Conservation (phyloP, 2,888 invertebrate species). For the Strigamia crassipes region DNA sequence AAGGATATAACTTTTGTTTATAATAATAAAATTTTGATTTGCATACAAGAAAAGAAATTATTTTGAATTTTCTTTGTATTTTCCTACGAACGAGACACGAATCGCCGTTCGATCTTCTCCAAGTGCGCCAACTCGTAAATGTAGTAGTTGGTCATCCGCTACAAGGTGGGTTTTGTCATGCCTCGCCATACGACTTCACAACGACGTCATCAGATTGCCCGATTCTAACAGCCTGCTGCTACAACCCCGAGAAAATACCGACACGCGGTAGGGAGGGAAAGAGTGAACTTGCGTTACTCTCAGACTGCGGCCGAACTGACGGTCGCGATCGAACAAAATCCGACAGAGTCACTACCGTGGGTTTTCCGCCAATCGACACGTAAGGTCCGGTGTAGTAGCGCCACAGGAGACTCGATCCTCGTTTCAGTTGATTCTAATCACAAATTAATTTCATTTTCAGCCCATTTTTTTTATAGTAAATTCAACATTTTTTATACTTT, state of each 20-base stretch:
- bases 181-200: background rate
- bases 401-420: constrained; percentile 82
- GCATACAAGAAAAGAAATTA: background rate
- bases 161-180: constrained; percentile 3
- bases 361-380: constrained; percentile 46
- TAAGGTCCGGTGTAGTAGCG: constrained; percentile 70
- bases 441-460: constrained; percentile 55
- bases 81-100: constrained; percentile 3
- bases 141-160: background rate
- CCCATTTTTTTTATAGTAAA: background rate
- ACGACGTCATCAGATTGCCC: background rate
- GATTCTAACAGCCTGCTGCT: background rate
- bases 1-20: background rate
- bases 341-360: constrained; percentile 36
- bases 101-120: background rate
- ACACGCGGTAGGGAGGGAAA: constrained; percentile 14
- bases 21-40: constrained; percentile 5
- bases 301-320: constrained; percentile 28
- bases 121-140: background rate
- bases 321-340: constrained; percentile 35
- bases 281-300: constrained; percentile 24
- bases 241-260: constrained; percentile 32
- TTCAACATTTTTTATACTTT: background rate
- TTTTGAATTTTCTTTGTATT: background rate
- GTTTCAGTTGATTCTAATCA: constrained; percentile 75